These are phyloP conservation scores for Calephelis nemesis DNA, from an alignment of 1,140 invertebrate species.

Conservation along the genomic window DNA sequence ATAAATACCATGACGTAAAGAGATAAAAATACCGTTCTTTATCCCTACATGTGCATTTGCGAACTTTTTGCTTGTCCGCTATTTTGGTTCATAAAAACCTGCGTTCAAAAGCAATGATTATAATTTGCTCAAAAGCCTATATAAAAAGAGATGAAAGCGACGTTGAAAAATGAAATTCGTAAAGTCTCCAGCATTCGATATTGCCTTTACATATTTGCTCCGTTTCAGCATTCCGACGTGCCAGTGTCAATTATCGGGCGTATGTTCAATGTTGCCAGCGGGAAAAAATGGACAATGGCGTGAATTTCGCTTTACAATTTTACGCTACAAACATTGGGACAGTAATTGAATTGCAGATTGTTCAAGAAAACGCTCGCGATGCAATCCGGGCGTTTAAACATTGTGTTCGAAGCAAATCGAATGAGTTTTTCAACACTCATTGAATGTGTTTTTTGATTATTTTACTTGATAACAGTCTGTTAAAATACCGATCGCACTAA, in stretches of 20 bases:
- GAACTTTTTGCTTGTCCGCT: too few relatives aligned
- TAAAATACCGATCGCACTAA: neutral
- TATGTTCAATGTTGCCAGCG: slow-evolving; percentile 19
- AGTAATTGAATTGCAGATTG: slow-evolving; percentile 30
- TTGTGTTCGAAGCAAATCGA: slow-evolving; percentile 1
- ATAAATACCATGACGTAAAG: too few relatives aligned
- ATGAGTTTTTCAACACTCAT: slow-evolving; percentile 6
- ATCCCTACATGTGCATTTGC: too few relatives aligned
- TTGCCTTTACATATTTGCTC: slow-evolving; percentile 1
- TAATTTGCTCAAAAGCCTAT: neutral
- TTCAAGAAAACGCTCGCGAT: slow-evolving; percentile 30
- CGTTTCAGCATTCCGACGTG: slow-evolving; percentile 30
- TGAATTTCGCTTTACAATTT: slow-evolving; percentile 35
- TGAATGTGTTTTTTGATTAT: slow-evolving; percentile 2
- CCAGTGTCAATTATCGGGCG: slow-evolving; percentile 40
- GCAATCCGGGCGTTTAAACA: slow-evolving; percentile 19
- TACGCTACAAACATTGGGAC: slow-evolving; percentile 31
- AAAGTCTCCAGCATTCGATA: neutral
- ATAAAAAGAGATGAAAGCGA: neutral
- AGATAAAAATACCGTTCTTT: too few relatives aligned
- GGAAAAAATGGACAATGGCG: slow-evolving; percentile 34
- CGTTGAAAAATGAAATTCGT: slow-evolving; percentile 6
- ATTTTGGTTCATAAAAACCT: neutral
- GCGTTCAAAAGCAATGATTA: neutral
- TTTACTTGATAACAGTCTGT: neutral